Conservation (phyloP, 2,797 vertebrate species). For the Takifugu ocellatus region DNA sequence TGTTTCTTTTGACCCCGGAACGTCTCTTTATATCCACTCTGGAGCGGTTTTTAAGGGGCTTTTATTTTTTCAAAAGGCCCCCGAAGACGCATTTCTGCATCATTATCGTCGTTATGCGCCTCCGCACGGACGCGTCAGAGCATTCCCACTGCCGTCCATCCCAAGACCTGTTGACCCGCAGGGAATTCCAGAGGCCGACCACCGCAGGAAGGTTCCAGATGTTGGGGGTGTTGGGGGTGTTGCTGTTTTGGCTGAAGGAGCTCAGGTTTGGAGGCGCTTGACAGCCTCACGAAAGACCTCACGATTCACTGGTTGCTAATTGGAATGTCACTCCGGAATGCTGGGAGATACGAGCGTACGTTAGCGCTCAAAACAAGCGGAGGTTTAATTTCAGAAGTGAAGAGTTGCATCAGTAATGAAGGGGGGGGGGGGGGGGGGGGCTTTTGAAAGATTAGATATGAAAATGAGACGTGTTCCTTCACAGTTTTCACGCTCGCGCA, state of each 20-base stretch:
- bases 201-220: not conserved
- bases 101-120: too few relatives aligned
- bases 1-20: conserved; percentile 40
- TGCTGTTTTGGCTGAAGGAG: conserved; percentile 51
- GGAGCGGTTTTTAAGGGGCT: not conserved
- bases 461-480: conserved; percentile 45
- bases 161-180: conserved; percentile 48
- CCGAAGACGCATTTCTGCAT: too few relatives aligned
- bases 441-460: conserved; percentile 63
- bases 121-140: too few relatives aligned
- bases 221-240: conserved; percentile 20
- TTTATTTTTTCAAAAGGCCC: too few relatives aligned
- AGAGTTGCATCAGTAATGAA: conserved; percentile 60
- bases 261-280: conserved; percentile 48
- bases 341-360: conserved; percentile 52
- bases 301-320: conserved; percentile 78
- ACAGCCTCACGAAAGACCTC: conserved; percentile 63
- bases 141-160: too few relatives aligned
- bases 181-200: conserved; percentile 22
- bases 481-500: conserved; percentile 16
- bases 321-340: conserved; percentile 69
- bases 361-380: conserved; percentile 9
- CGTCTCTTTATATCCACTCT: conserved; percentile 7
- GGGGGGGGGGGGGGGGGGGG: conserved; percentile 48
- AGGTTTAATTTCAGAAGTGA: conserved; percentile 61